Conservation (phyloP, 1,140 invertebrate species). For the Dermatophagoides farinae region DNA sequence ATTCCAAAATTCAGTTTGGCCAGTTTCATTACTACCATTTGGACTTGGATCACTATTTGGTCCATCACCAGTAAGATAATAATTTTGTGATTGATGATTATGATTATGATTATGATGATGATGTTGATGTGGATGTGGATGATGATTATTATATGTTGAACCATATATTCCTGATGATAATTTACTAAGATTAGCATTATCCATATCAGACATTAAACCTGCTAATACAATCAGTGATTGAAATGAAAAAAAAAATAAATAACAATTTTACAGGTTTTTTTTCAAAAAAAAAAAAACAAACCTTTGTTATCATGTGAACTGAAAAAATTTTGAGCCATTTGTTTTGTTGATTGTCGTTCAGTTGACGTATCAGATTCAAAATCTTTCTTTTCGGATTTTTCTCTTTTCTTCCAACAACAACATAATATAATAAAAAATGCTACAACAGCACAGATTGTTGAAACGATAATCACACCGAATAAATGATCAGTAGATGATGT, state of each 20-base stretch:
- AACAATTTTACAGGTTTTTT: not conserved
- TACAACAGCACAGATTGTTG: conserved; percentile 20
- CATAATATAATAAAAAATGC: conserved; percentile 46
- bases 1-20: conserved; percentile 17
- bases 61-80: conserved; percentile 12
- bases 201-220: conserved; percentile 7
- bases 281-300: not conserved
- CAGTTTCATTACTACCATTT: conserved; percentile 35
- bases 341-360: not conserved
- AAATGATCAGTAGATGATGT: conserved; percentile 44
- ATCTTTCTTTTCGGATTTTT: conserved; percentile 48
- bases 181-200: conserved; percentile 7
- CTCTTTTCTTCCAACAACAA: conserved; percentile 53
- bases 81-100: conserved; percentile 13
- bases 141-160: not conserved
- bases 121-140: not conserved
- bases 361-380: conserved; percentile 6
- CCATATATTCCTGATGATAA: conserved; percentile 12
- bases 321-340: conserved; percentile 1
- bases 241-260: not conserved
- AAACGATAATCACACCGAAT: conserved; percentile 51
- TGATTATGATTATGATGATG: not conserved
- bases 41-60: conserved; percentile 11
- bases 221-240: not conserved
- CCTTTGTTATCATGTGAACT: conserved; percentile 14